Base-by-base conservation (phyloP, 2,888 invertebrate genomes). In the Cryptocheilus praepositus region DNA sequence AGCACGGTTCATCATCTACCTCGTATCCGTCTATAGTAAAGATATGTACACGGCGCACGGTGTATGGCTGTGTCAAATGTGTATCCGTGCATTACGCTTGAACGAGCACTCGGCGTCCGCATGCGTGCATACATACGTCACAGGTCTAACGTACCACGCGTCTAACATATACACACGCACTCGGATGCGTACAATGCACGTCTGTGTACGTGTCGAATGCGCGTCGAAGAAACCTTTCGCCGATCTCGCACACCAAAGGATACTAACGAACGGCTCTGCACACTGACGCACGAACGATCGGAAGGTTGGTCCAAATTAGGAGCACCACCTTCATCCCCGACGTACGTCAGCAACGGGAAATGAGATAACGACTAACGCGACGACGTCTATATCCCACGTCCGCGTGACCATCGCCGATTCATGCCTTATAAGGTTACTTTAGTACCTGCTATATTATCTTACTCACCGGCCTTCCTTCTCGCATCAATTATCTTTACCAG, bases 191-290 rank as follows among this genome's bases (percentile, higher is more conserved):
- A 64, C 55, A 70, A 77, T 63, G 67, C 69, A 70, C 71, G 63
- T 74, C 71, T 25, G 25, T 25, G 11, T 36, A 36, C 11, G 36
- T 36, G 8, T 36, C 3, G 13, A 11, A 36, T 7, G 36, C 3
- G 11, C 11, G 36, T 36, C 74, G 68, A 74, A 71, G 76, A 74
- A 77, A 71, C 54, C 64, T 57, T 67, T 72, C 67, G 46, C 67
- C 54, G 61, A 59, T 69, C 64, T 58, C 67, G 57, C 62, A 63
- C 76, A 66, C 54, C 19, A 57, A 71, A 58, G 46, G 59, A 66
- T 58, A 61, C 63, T 64, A 59, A 71, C 64, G 62, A 67, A 52
- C 44, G 52, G 59, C 25, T 44, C 22, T 21, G 45, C 46, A 46
- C 43, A 2, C 15, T 18, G n/a, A 25, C 44, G 22, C 58, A 28